Evolutionary conservation across 2,888 invertebrate species (phyloP).

Genomic region (Ormyrus thymus): DNA sequence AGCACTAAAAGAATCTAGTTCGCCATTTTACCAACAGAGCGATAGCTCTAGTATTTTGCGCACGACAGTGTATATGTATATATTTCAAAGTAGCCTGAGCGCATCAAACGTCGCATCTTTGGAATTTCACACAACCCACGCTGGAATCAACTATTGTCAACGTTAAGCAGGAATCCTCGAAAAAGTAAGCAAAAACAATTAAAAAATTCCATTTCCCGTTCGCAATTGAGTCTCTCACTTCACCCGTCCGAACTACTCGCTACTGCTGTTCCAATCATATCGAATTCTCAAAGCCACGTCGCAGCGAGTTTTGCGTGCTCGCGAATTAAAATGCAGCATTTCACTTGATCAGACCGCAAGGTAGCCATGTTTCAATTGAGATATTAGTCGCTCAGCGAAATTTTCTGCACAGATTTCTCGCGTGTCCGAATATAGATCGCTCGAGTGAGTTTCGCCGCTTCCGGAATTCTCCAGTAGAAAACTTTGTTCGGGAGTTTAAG

Average conservation of each 20-base stretch:
- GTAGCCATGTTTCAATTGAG: conserved; percentile 53
- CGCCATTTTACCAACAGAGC: conserved; percentile 1
- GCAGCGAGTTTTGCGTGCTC: background rate
- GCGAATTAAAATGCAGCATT: conserved; percentile 34
- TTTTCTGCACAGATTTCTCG: conserved; percentile 30
- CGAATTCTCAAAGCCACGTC: background rate
- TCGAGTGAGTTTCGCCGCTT: too few species aligned
- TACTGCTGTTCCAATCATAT: too few species aligned
- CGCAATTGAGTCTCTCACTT: background rate
- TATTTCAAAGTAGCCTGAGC: background rate
- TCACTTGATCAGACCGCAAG: conserved; percentile 22
- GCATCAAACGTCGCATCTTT: conserved; percentile 12
- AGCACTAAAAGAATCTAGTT: background rate
- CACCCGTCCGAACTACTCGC: background rate
- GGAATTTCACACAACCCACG: conserved; percentile 21
- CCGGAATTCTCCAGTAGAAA: too few species aligned
- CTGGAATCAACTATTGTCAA: conserved; percentile 42
- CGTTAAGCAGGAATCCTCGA: conserved; percentile 38
- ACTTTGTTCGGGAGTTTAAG: too few species aligned
- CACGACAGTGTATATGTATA: too few species aligned
- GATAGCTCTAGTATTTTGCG: background rate
- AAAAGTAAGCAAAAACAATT: conserved; percentile 46
- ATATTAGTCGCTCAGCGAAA: conserved; percentile 23
- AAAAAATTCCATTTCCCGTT: background rate
- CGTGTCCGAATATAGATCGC: conserved; percentile 1